Conservation (phyloP, 2,113 vertebrate species). For the Sebastes fasciatus region DNA sequence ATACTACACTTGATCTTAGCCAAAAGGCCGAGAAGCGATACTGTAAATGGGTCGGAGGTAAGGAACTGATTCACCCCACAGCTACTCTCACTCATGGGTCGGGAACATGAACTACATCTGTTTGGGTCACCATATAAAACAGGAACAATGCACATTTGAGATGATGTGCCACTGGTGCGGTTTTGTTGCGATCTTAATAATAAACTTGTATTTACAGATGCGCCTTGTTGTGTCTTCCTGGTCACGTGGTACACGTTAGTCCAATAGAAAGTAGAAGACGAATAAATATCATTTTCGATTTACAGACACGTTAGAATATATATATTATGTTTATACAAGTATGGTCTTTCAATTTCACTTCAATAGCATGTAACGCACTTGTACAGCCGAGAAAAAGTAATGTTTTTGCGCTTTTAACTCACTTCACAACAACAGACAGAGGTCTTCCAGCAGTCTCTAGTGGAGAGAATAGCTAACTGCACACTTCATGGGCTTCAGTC, state of each 20-base stretch:
- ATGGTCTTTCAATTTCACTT: background rate
- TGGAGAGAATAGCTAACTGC: background rate
- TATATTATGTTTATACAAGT: background rate
- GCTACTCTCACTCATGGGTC: background rate
- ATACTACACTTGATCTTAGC: slow-evolving; percentile 50
- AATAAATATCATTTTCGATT: background rate
- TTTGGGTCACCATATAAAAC: background rate
- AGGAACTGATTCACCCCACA: background rate
- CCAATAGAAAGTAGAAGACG: background rate
- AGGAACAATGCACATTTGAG: background rate
- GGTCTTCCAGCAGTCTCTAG: background rate
- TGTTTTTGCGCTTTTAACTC: background rate
- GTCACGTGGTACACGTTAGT: background rate
- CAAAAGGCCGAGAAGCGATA: slow-evolving; percentile 33
- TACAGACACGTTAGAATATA: too few species aligned
- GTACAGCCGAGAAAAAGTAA: too few species aligned
- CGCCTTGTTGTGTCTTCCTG: background rate
- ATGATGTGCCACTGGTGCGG: background rate
- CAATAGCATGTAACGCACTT: too few species aligned
- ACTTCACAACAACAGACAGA: background rate
- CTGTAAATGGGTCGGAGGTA: fast-evolving
- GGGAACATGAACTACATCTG: background rate
- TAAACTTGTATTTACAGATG: too few species aligned
- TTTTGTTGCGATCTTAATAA: background rate
- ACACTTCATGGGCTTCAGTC: background rate